Base-by-base conservation (phyloP, 2,797 vertebrate genomes). In the Acrossocheilus wenchowensis region DNA sequence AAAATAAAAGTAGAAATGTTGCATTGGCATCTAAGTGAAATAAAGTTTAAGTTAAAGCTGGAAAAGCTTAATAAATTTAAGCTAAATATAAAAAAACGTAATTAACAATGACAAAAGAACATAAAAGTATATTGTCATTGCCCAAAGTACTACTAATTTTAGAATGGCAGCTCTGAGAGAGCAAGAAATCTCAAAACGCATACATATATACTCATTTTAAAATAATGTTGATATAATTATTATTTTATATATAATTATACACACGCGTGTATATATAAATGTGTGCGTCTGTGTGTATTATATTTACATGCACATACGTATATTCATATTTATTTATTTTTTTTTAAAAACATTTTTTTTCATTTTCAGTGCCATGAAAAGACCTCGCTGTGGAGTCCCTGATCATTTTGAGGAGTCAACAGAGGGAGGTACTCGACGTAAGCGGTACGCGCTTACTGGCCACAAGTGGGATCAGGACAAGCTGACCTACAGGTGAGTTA, bases 371-470 rank as follows among this genome's bases (percentile, higher is more conserved):
- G 98, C 98, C 92, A 99, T 99, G 98, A 97, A 93, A 71, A 95
- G 94, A 80, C 98, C 98, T 36, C 97, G 98, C 69, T 99, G 98
- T 1, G 97, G 98, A 50, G 96, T 99, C 62, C 97, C 97, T 0
- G 98, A 99, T 90, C 96, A 95, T 92, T 96, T 94, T 36, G 93
- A 95, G 1, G 93, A 93, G 0, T 93, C 89, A 7, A 81, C 88
- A 34, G 95, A 95, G 39, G 94, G 93, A 10, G 93, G 95, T 7
- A 92, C 94, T 75, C 94, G 98, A 21, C 95, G 92, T 91, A 98
- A 95, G 84, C 97, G 98, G 74, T 99, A 96, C 0, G 94, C 97
- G 0, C 90, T 95, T n/a, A 95, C 94, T 0, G 94, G 94, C 54
- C 94, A 95, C 90, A 94, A 90, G 82, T 96, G 96, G 96, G 89